A percentile compares a stretch with the other conserved stretches of the same genome.
These are phyloP conservation scores for Hartigia nigra DNA, from an alignment of 2,888 invertebrate species.

Conservation along the genomic window DNA sequence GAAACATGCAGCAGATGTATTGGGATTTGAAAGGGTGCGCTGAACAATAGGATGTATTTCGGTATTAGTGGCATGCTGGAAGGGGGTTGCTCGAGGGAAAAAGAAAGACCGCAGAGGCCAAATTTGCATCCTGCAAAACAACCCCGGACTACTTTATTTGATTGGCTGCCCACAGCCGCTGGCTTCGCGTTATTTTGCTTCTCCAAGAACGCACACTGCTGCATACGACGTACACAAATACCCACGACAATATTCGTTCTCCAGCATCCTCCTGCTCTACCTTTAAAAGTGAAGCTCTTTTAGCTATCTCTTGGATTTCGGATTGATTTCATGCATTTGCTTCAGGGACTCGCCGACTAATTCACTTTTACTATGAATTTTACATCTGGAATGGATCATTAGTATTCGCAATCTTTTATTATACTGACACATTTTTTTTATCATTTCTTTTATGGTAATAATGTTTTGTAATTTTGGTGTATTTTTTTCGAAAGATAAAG, in stretches of 20 bases:
- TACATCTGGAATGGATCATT: background rate
- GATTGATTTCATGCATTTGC: background rate
- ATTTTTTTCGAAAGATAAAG: background rate
- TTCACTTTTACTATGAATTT: background rate
- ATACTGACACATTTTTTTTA: background rate
- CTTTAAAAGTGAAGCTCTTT: background rate
- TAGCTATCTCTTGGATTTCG: background rate
- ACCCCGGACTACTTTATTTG: constrained; percentile 60
- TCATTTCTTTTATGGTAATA: background rate
- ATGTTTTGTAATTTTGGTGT: too few species aligned
- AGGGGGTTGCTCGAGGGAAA: constrained; percentile 10
- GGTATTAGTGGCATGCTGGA: constrained; percentile 21
- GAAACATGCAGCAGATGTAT: constrained; percentile 20
- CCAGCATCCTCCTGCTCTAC: background rate
- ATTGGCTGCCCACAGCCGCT: constrained; percentile 48
- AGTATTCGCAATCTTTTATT: background rate
- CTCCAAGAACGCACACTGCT: background rate
- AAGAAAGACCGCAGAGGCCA: constrained; percentile 42
- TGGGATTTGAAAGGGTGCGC: constrained; percentile 40
- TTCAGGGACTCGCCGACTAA: background rate
- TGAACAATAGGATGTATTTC: constrained; percentile 35
- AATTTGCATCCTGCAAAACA: constrained; percentile 59
- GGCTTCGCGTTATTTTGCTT: background rate
- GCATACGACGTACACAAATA: background rate
- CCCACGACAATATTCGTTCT: background rate